These are phyloP conservation scores for Propithecus perrieri DNA, from an alignment of 2,797 vertebrate genomes.

Conservation along the genomic window DNA sequence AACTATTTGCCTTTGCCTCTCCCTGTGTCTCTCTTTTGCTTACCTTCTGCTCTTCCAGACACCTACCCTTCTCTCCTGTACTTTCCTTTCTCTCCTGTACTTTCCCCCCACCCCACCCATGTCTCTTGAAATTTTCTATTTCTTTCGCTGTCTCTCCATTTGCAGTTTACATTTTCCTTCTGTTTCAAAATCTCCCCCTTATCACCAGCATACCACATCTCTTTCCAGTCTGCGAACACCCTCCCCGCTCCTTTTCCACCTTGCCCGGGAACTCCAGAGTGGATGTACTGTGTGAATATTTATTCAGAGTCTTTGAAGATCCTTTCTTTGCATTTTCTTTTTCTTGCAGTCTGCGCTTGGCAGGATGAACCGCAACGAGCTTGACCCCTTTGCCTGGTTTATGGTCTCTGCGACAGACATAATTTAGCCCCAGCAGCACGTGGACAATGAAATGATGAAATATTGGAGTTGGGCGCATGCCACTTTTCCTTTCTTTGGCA, in stretches of 20 bases:
- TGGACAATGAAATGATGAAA: slow-evolving; percentile 77
- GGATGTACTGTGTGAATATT: not conserved
- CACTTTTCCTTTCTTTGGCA: not conserved
- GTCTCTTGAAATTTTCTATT: slow-evolving; percentile 5
- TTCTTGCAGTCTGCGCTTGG: slow-evolving; percentile 11
- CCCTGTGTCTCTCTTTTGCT: not conserved
- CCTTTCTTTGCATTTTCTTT: slow-evolving; percentile 48
- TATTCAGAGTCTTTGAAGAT: slow-evolving; percentile 38
- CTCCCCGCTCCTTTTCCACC: not conserved
- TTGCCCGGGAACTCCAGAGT: not conserved
- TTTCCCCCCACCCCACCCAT: not conserved
- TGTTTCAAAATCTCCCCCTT: not conserved
- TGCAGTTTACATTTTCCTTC: slow-evolving; percentile 13
- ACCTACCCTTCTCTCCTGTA: not conserved
- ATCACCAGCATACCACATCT: not conserved
- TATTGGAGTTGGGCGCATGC: slow-evolving; percentile 41
- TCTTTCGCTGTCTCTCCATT: slow-evolving; percentile 11
- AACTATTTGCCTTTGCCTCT: not conserved
- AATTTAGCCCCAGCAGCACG: not conserved
- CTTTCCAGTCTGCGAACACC: not conserved
- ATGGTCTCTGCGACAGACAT: slow-evolving; percentile 13
- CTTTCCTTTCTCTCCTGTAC: not conserved
- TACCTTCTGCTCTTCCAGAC: not conserved
- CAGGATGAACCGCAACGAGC: not conserved
- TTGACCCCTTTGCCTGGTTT: not conserved